Conservation (phyloP, 2,797 vertebrate species). For the Premnoplex brunnescens region DNA sequence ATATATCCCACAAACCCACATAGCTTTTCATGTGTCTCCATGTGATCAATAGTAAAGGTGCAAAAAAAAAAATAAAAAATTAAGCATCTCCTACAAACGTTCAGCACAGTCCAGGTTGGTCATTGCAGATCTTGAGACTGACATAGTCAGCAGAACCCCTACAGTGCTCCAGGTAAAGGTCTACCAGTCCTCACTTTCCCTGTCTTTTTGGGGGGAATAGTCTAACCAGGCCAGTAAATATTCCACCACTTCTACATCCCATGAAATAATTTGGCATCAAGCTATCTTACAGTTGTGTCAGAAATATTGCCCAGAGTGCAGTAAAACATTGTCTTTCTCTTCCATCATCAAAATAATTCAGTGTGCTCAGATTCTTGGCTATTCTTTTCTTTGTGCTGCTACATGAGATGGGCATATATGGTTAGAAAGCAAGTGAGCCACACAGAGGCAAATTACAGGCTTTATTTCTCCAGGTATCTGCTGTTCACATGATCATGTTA, state of each 20-base stretch:
- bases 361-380: neutral
- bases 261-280: neutral
- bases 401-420: accelerated
- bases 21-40: neutral
- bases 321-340: neutral
- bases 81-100: neutral
- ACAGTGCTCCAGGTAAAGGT: neutral
- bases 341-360: neutral
- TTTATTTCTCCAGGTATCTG: neutral
- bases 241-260: neutral
- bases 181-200: neutral
- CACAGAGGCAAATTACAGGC: too few species aligned
- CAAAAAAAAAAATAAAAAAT: neutral
- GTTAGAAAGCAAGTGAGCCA: neutral
- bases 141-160: neutral
- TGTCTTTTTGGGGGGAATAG: neutral
- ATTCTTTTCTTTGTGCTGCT: neutral
- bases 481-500: neutral
- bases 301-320: neutral
- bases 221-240: neutral
- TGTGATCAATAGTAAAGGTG: neutral
- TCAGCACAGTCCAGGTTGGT: neutral
- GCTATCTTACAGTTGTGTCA: neutral
- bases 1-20: neutral
- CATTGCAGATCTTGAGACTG: neutral